Conservation (phyloP, 2,797 vertebrate species). For the Paratrypauchen microcephalus region DNA sequence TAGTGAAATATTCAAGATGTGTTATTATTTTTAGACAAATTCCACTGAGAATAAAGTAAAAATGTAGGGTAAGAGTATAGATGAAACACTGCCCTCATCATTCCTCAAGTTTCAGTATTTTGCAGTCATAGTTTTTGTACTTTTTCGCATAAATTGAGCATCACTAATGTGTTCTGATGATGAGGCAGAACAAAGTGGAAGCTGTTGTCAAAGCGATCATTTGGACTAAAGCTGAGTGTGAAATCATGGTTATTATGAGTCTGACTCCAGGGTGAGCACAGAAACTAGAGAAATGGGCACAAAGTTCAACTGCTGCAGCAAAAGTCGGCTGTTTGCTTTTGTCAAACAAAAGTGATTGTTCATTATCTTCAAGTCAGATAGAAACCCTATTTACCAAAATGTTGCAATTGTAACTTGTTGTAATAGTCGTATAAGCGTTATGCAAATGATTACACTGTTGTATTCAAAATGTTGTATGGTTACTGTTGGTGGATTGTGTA, state of each 20-base stretch:
- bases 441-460: background rate
- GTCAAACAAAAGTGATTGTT: slow-evolving; percentile 11
- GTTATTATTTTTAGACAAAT: too few relatives aligned
- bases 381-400: background rate
- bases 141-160: background rate
- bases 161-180: background rate
- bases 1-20: too few relatives aligned
- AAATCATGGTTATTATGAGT: background rate
- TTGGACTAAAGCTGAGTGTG: background rate
- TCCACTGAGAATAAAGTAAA: too few relatives aligned
- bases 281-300: slow-evolving; percentile 14
- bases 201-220: slow-evolving; percentile 1
- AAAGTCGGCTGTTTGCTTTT: slow-evolving; percentile 1
- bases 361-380: background rate
- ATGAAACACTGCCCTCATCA: too few relatives aligned
- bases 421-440: background rate
- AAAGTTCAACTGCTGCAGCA: slow-evolving; percentile 32
- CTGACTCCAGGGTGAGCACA: background rate
- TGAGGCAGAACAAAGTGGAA: background rate
- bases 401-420: background rate
- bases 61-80: too few relatives aligned
- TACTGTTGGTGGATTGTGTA: background rate
- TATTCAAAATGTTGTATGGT: background rate
- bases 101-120: background rate
- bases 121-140: background rate